A percentile compares a stretch with the other conserved stretches of the same genome.
Evolutionary conservation across 2,888 invertebrate species (phyloP).

Genomic region (Drosophila kambysellisi): DNA sequence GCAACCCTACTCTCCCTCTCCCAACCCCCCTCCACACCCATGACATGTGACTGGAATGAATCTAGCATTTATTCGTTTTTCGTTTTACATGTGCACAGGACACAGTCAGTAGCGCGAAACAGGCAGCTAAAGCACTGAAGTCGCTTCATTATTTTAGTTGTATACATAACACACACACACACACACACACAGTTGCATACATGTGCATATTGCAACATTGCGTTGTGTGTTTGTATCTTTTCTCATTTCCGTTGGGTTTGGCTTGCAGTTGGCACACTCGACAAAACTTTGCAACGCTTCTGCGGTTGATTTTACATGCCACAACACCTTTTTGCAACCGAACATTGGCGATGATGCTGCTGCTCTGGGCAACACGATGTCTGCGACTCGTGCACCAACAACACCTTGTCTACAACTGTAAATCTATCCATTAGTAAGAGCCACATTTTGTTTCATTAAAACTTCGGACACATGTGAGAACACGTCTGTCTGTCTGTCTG

Average conservation of each 20-base stretch:
- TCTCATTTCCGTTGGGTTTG: conserved; percentile 68
- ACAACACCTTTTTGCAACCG: conserved; percentile 48
- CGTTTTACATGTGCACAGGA: conserved; percentile 4
- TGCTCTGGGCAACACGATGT: conserved; percentile 35
- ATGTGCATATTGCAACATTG: conserved; percentile 16
- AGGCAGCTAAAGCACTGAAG: conserved; percentile 33
- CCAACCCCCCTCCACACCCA: neutral
- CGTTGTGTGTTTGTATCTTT: conserved; percentile 49
- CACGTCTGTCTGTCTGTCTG: conserved; percentile 9
- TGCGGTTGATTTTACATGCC: conserved; percentile 70
- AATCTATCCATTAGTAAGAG: conserved; percentile 20
- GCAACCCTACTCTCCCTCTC: neutral
- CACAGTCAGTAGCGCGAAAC: neutral
- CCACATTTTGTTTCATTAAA: conserved; percentile 77
- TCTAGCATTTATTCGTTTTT: conserved; percentile 15
- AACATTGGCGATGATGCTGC: conserved; percentile 42
- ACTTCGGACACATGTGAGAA: conserved; percentile 63
- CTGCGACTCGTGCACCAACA: neutral
- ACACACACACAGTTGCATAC: conserved; percentile 9
- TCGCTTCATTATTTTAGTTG: conserved; percentile 62
- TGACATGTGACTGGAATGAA: conserved; percentile 33
- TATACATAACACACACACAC: conserved; percentile 25
- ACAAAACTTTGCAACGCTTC: conserved; percentile 57
- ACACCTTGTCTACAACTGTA: conserved; percentile 11
- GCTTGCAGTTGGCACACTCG: conserved; percentile 40